phyloP scores from a whole-genome alignment of 1,140 invertebrate genomes.

The Hormaphis cornu region DNA sequence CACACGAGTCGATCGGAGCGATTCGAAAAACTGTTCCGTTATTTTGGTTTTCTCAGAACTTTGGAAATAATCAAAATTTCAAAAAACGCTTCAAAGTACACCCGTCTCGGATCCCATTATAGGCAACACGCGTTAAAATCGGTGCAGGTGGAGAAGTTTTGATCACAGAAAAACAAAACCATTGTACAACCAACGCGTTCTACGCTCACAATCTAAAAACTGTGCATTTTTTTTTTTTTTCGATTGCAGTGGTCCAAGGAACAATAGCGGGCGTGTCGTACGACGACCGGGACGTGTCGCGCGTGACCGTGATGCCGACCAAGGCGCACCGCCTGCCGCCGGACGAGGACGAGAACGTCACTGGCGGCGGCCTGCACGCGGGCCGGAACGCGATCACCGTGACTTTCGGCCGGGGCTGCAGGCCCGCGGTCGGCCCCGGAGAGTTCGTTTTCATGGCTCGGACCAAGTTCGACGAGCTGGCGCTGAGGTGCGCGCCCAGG shows the following conservation, averaged over 20 bases:
- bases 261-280: conserved; percentile 22
- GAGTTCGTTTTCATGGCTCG: conserved; percentile 24
- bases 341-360: conserved; percentile 3
- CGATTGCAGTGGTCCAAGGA: conserved; percentile 16
- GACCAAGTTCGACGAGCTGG: conserved; percentile 12
- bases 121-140: no score
- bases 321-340: conserved; percentile 16
- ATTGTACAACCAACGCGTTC: no score
- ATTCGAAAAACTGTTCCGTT: no score
- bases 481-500: conserved; percentile 12
- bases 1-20: no score
- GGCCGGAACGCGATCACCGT: background rate
- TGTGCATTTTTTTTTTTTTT: background rate
- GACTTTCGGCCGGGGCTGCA: conserved; percentile 15
- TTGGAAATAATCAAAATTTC: no score
- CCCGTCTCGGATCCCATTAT: no score
- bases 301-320: conserved; percentile 15
- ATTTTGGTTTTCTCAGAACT: no score
- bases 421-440: conserved; percentile 5
- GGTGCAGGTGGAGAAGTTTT: no score
- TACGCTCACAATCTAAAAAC: background rate
- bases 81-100: no score
- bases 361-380: background rate
- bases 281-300: conserved; percentile 13
- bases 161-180: no score